phyloP scores from a whole-genome alignment of 2,888 invertebrate genomes.

The Macrosoma leucophasiata region DNA sequence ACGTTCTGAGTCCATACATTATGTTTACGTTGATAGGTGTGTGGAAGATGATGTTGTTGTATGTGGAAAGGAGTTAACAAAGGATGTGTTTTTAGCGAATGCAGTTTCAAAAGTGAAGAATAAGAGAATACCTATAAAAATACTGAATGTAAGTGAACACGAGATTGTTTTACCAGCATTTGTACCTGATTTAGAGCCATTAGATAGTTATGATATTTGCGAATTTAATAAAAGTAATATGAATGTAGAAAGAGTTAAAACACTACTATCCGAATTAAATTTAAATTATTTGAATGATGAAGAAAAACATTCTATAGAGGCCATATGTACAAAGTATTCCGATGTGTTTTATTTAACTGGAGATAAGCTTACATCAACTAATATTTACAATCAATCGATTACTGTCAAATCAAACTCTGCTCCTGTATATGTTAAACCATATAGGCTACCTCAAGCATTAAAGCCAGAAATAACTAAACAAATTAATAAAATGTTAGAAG shows the following conservation, averaged over 20 bases:
- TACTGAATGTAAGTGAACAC: slow-evolving; percentile 1
- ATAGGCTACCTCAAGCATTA: slow-evolving; percentile 1
- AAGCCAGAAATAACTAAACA: slow-evolving; percentile 10
- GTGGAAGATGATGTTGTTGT: slow-evolving; percentile 1
- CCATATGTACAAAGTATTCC: no score
- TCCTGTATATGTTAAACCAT: no score
- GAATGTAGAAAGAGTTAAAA: neutral
- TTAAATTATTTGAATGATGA: slow-evolving; percentile 3
- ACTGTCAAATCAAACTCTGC: no score
- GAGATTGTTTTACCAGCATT: neutral
- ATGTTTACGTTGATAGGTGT: neutral
- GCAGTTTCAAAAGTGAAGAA: neutral
- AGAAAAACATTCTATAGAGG: no score
- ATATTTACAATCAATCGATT: no score
- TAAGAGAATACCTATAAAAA: slow-evolving; percentile 5
- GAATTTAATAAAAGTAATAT: neutral
- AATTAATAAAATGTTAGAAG: slow-evolving; percentile 10
- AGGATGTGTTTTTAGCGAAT: slow-evolving; percentile 2
- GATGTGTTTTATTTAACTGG: no score
- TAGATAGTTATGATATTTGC: slow-evolving; percentile 1
- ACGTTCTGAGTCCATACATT: slow-evolving; percentile 5
- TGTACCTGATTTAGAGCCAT: neutral
- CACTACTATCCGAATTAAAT: slow-evolving; percentile 1
- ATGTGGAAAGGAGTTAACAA: slow-evolving; percentile 1
- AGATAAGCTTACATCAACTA: no score